Base-by-base conservation (phyloP, 1,140 invertebrate species). In the Amphibalanus amphitrite region DNA sequence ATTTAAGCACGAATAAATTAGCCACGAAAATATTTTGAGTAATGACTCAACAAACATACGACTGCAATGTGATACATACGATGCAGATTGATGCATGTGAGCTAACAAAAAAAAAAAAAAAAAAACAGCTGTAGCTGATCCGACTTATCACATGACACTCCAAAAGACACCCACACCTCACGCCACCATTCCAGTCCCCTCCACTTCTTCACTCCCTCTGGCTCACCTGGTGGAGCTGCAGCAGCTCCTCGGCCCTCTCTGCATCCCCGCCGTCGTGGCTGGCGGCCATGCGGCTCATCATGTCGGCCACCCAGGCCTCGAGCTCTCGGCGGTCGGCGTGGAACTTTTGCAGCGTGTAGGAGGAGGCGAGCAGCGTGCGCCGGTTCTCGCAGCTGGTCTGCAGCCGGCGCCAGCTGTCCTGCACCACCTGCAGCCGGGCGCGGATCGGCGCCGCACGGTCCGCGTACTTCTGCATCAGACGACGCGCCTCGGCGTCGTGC, bases 311-410 rank as follows among this genome's bases (percentile, higher is more conserved):
- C 90, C 90, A 92, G n/a, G 86, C 79, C 75, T 93, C 89, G 68
- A 93, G 78, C 77, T 92, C 91, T 74, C 87, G 81, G 69, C 83
- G 76, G 74, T 90, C 90, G 1, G 89, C 47, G 47, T 59, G 84
- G 76, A 93, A 93, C 78, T 92, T 92, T 77, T 93, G 90, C 25
- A 89, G 84, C 0, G 86, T 85, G 75, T 90, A 89, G 0, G 91
- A 89, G 38, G 87, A 83, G 70, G 86, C 86, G 0, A 95, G 79
- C 25, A 83, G 79, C 17, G 85, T 81, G 69, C 87, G 84, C 4
- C 90, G 82, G 71, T 82, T 83, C 23, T 84, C 82, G 4, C 87
- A 87, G 0, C 89, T 79, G 72, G 86, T 81, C 74, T 88, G 85
- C 64, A 94, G 79, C 59, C 88, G 83, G 30, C 85, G 80, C 90